Evolutionary conservation across 2,113 vertebrate genomes (phyloP).

Genomic region (Empidonax alnorum): DNA sequence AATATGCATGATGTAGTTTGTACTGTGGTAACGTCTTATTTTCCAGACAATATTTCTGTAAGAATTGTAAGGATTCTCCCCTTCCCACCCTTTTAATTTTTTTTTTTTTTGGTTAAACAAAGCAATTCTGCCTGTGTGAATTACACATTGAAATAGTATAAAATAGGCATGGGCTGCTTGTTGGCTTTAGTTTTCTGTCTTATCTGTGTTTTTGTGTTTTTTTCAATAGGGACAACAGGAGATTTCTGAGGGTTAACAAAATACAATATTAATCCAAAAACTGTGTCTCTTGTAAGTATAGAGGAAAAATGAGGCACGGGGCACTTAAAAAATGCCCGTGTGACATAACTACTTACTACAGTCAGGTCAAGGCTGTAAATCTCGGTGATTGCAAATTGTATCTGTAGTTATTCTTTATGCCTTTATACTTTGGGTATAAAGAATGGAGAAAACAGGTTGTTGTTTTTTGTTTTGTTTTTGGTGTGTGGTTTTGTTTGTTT

Average conservation of each 20-base stretch:
- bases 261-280: background rate
- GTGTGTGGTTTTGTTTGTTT: background rate
- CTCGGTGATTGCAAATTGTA: background rate
- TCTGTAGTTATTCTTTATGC: background rate
- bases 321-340: background rate
- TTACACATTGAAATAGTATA: background rate
- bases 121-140: background rate
- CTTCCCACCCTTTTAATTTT: background rate
- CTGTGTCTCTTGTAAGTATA: background rate
- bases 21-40: background rate
- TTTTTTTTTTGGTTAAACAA: background rate
- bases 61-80: background rate
- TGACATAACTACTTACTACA: background rate
- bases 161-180: background rate
- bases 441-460: background rate
- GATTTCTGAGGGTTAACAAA: background rate
- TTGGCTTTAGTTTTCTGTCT: background rate
- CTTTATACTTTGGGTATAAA: background rate
- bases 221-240: background rate
- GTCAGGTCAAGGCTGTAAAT: background rate
- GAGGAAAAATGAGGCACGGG: background rate
- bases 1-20: background rate
- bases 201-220: background rate
- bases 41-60: background rate
- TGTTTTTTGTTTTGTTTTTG: no score